Base-by-base conservation (phyloP, 2,113 vertebrate species). In the Scytalopus superciliaris region DNA sequence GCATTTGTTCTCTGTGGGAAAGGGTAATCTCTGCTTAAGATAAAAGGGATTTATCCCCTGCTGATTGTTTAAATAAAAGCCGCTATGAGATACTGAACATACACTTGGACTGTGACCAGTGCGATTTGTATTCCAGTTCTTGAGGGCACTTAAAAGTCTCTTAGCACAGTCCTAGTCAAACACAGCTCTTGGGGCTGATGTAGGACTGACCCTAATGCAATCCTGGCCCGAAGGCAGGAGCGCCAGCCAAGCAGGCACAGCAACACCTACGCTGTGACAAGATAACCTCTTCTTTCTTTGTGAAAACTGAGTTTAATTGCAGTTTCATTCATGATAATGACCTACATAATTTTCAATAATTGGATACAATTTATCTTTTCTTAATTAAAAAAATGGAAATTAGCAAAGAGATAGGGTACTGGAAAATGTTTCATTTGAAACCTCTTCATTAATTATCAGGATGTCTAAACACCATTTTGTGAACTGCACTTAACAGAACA, bases 271-370 rank as follows among this genome's bases (percentile, higher is more conserved):
- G 0, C 67, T 45, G 30, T 31, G 89, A 69, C 84, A 90, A 90
- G 92, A 94, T 75, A 96, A 92, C 91, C 87, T 78, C 89, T 67
- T 95, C 75, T 82, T 95, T 39, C 91, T 90, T 70, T 52, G 66
- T 63, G 82, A 75, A 96, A 96, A 86, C 76, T 16, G 5, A 80
- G 37, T 87, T 91, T 93, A 96, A 96, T 87, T 94, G 90, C 95
- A 75, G 73, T 73, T 97, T 90, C 89, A 94, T 94, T 96, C 94
- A 95, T 63, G 82, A 94, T 94, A 97, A 97, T 93, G 93, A 94
- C 94, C 92, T 87, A 97, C 87, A 96, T 96, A 95, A 96, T 96
- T 97, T 96, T 94, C 76, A 92, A 74, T 95, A 96, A 96, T 91
- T 96, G 89, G 76, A 87, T 89, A 84, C 73, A 94, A 94, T 96